Conservation (phyloP, 2,797 vertebrate species). For the Geotrypetes seraphini region DNA sequence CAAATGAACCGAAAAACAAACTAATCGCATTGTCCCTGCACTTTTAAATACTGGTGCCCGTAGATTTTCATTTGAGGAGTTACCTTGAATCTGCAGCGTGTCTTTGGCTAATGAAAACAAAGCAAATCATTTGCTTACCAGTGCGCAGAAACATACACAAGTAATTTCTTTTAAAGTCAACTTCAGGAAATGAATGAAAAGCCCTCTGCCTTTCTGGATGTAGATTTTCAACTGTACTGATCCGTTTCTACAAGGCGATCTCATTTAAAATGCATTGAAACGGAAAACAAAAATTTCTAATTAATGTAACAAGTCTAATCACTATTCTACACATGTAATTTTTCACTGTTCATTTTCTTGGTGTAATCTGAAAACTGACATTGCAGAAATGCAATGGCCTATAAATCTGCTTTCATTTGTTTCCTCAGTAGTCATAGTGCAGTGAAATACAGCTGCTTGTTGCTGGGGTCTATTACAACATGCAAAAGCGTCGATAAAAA, state of each 20-base stretch:
- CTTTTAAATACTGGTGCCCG: too few species aligned
- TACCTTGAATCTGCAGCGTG: too few species aligned
- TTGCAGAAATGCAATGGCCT: conserved; percentile 64
- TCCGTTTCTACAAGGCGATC: conserved; percentile 40
- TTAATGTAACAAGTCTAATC: conserved; percentile 80
- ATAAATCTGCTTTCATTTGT: conserved; percentile 70
- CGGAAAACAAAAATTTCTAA: conserved; percentile 68
- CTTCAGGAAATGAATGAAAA: too few species aligned
- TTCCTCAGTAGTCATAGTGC: conserved; percentile 72
- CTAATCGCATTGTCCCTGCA: too few species aligned
- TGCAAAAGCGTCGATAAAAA: conserved; percentile 62
- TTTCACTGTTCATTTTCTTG: conserved; percentile 70
- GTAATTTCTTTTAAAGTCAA: too few species aligned
- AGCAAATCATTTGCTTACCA: conserved; percentile 10
- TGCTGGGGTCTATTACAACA: conserved; percentile 58
- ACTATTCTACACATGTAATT: conserved; percentile 72
- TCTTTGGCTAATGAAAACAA: conserved; percentile 9
- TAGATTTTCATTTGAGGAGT: too few species aligned
- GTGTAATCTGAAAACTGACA: conserved; percentile 71
- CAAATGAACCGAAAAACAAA: too few species aligned
- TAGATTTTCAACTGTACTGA: conserved; percentile 7
- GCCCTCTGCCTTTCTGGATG: too few species aligned
- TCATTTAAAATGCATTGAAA: conserved; percentile 68
- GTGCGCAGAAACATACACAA: conserved; percentile 18
- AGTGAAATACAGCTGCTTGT: conserved; percentile 61